These are phyloP conservation scores for Andrena camellia DNA, from an alignment of 2,888 invertebrate genomes.

Conservation along the genomic window DNA sequence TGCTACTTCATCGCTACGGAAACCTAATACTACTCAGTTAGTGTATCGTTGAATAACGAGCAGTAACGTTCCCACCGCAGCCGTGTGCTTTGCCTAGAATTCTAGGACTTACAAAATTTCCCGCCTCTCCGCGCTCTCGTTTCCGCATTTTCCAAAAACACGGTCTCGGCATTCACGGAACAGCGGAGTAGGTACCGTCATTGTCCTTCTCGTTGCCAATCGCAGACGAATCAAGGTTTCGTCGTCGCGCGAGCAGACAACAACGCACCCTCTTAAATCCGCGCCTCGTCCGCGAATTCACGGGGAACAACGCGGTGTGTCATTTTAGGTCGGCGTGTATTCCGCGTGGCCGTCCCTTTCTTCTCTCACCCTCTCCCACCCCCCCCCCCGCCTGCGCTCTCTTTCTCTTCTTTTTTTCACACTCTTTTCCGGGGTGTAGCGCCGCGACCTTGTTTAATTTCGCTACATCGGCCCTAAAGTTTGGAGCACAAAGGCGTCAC, in stretches of 20 bases:
- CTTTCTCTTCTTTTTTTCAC: neutral
- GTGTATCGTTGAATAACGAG: no score
- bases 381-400: neutral
- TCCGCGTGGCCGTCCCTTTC: neutral
- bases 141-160: constrained; percentile 2
- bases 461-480: constrained; percentile 29
- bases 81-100: no score
- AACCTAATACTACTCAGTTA: no score
- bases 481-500: constrained; percentile 23
- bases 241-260: constrained; percentile 15
- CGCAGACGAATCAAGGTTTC: constrained; percentile 37
- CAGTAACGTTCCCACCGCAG: no score
- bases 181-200: neutral
- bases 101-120: neutral
- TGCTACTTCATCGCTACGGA: no score
- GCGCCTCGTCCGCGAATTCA: constrained; percentile 22
- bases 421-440: neutral
- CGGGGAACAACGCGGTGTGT: constrained; percentile 17
- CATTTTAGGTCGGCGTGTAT: constrained; percentile 24
- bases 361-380: no score
- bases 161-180: constrained; percentile 4
- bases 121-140: neutral
- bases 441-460: constrained; percentile 51
- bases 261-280: constrained; percentile 21
- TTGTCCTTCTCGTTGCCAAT: constrained; percentile 33